A percentile compares a stretch with the other conserved stretches of the same genome.
phyloP scores from a whole-genome alignment of 2,113 vertebrate genomes.

The Eurystomus gularis region DNA sequence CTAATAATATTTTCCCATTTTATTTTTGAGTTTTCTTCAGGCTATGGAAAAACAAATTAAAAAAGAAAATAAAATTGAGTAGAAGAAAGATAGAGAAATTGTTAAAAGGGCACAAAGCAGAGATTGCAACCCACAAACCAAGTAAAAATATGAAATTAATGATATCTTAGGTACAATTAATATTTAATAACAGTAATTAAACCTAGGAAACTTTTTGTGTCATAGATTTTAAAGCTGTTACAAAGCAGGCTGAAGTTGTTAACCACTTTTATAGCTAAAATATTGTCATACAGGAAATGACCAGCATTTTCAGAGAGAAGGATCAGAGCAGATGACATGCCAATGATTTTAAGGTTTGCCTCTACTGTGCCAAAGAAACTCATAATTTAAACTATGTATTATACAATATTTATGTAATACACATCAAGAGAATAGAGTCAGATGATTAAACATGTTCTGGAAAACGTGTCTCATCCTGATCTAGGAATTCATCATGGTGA shows the following conservation, averaged over 20 bases:
- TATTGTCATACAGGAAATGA: not conserved
- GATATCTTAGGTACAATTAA: not conserved
- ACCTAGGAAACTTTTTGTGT: not conserved
- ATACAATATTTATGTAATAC: not conserved
- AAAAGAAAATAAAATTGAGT: not conserved
- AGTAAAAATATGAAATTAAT: not conserved
- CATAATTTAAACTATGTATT: not conserved
- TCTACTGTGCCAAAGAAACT: not conserved
- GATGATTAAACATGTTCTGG: not conserved
- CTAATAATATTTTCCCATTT: not conserved
- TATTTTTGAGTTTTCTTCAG: not conserved
- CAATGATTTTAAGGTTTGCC: not conserved
- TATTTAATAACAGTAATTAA: not conserved
- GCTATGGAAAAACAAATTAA: not conserved
- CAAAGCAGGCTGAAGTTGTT: not conserved
- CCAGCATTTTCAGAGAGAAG: not conserved
- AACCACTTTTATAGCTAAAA: not conserved
- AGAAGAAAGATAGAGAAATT: not conserved
- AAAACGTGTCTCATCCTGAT: not conserved
- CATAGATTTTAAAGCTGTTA: not conserved
- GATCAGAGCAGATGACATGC: not conserved
- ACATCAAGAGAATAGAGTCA: not conserved
- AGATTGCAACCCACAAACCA: not conserved
- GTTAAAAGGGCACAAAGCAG: not conserved
- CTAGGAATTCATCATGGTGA: not conserved